Conservation (phyloP, 2,797 vertebrate species). For the Melanotaenia maccullochi region DNA sequence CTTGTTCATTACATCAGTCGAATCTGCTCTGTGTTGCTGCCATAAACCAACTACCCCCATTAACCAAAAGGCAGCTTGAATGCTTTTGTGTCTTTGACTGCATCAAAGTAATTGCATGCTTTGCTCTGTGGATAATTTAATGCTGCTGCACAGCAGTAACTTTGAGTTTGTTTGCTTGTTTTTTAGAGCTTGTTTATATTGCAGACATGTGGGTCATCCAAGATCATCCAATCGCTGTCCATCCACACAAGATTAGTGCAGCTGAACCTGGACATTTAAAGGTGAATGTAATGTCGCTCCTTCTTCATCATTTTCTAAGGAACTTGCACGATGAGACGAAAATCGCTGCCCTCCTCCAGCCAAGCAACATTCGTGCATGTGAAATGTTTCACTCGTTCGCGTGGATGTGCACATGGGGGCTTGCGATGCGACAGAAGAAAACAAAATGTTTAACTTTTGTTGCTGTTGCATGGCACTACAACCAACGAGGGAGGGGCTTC, state of each 20-base stretch:
- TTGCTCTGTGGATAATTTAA: conserved; percentile 30
- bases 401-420: too few relatives aligned
- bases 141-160: conserved; percentile 10
- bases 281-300: not conserved
- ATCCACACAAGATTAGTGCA: not conserved
- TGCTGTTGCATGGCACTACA: too few relatives aligned
- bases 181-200: not conserved
- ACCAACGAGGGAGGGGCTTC: too few relatives aligned
- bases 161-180: conserved; percentile 5
- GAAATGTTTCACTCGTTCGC: too few relatives aligned
- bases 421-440: too few relatives aligned
- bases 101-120: conserved; percentile 55
- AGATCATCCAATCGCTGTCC: not conserved
- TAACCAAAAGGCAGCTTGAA: conserved; percentile 21
- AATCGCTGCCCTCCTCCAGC: too few relatives aligned
- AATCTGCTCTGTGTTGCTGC: conserved; percentile 3
- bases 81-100: conserved; percentile 41
- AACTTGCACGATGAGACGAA: too few relatives aligned
- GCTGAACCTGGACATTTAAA: not conserved
- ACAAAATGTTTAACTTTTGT: too few relatives aligned
- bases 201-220: not conserved
- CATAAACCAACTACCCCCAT: conserved; percentile 23
- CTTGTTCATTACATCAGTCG: conserved; percentile 38
- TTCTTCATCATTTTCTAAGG: too few relatives aligned
- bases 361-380: too few relatives aligned